Evolutionary conservation across 2,113 vertebrate species (phyloP).

Genomic region (Notarius quadriscutis): DNA sequence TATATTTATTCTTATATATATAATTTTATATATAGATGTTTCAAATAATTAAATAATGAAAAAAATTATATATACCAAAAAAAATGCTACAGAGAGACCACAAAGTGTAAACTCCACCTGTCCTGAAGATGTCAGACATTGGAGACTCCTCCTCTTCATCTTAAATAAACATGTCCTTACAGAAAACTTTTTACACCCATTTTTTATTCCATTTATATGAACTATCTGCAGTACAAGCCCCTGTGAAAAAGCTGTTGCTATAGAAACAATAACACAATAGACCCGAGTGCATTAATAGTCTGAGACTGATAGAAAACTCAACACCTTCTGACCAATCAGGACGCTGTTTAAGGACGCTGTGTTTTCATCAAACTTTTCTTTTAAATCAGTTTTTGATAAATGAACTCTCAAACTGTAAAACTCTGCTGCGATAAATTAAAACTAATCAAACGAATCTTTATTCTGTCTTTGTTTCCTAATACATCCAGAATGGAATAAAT

Average conservation of each 20-base stretch:
- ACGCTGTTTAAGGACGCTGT: not conserved
- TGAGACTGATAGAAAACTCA: not conserved
- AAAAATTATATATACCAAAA: no score
- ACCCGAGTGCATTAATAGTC: not conserved
- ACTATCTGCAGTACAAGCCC: not conserved
- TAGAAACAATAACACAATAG: not conserved
- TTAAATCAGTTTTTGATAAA: not conserved
- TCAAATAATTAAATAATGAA: no score
- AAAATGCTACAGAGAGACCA: no score
- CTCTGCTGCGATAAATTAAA: not conserved
- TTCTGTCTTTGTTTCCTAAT: not conserved
- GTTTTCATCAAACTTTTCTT: not conserved
- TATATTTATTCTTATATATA: no score
- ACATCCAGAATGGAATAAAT: not conserved
- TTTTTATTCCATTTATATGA: not conserved
- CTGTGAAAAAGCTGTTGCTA: not conserved
- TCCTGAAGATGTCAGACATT: no score
- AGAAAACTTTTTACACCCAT: no score
- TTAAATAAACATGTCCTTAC: no score
- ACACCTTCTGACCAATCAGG: not conserved
- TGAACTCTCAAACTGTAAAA: not conserved
- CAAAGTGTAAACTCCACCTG: no score
- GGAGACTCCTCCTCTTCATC: no score
- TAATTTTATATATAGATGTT: no score
- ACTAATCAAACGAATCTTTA: not conserved